These are phyloP conservation scores for Drosophila truncata DNA, from an alignment of 1,140 invertebrate genomes.

Conservation along the genomic window DNA sequence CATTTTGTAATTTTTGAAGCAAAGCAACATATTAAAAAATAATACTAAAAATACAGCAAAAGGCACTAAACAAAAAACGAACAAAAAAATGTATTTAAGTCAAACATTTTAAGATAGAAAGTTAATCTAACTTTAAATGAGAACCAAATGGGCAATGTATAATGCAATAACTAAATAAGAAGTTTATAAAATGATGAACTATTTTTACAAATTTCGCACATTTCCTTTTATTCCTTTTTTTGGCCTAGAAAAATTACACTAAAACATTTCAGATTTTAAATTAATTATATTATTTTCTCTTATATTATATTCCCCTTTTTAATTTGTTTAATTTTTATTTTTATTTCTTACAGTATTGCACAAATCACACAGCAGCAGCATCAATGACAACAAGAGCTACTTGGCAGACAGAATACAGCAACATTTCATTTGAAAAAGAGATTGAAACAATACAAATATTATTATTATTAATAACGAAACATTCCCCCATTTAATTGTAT, in stretches of 20 bases:
- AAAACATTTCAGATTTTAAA: background rate
- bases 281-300: conserved; percentile 6
- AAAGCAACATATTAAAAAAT: conserved; percentile 44
- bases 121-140: conserved; percentile 43
- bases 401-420: conserved; percentile 65
- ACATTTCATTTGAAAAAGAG: conserved; percentile 52
- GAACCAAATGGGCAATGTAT: conserved; percentile 51
- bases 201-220: background rate
- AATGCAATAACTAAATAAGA: conserved; percentile 52
- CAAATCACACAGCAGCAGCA: conserved; percentile 59
- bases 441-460: conserved; percentile 15
- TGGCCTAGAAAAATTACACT: conserved; percentile 6
- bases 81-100: conserved; percentile 25
- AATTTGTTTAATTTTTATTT: conserved; percentile 47
- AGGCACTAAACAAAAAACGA: conserved; percentile 12
- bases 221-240: conserved; percentile 7
- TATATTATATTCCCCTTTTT: conserved; percentile 25
- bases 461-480: conserved; percentile 34
- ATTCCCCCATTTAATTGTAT: conserved; percentile 47
- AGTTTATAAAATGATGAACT: background rate
- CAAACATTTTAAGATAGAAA: conserved; percentile 36
- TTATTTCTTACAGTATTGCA: conserved; percentile 62
- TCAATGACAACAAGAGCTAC: conserved; percentile 42
- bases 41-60: conserved; percentile 31
- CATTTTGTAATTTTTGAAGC: conserved; percentile 54